phyloP scores from a whole-genome alignment of 2,888 invertebrate genomes.

The Ashinkailepas kermadecensis region DNA sequence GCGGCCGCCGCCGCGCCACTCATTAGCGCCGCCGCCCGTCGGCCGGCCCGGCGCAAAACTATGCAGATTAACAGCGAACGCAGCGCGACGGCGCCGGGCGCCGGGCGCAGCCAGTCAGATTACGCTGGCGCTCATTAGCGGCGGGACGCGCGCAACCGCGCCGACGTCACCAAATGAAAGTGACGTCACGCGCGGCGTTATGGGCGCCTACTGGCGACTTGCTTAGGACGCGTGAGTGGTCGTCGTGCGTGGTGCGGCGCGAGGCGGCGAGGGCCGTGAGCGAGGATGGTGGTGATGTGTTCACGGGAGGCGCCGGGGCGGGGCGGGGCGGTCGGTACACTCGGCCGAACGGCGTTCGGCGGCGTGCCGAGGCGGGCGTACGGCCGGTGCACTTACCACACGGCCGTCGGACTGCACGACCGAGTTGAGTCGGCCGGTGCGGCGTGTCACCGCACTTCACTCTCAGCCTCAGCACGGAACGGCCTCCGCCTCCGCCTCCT shows the following conservation, averaged over 20 bases:
- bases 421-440: no score
- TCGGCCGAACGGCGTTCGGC: no score
- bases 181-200: constrained; percentile 7
- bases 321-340: no score
- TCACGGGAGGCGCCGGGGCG: no score
- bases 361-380: no score
- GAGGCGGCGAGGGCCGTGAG: background rate
- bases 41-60: background rate
- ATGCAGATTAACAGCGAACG: constrained; percentile 9
- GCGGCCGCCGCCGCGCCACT: background rate
- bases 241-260: background rate
- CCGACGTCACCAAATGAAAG: background rate
- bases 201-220: background rate
- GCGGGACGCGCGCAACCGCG: background rate
- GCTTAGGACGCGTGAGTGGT: background rate
- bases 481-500: no score
- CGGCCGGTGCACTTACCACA: no score
- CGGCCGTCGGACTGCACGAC: no score
- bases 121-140: constrained; percentile 7
- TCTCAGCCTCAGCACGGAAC: no score
- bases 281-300: no score
- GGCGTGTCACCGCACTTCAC: no score
- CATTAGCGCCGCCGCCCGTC: background rate
- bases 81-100: background rate
- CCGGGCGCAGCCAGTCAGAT: background rate